Evolutionary conservation across 2,113 vertebrate species (phyloP), one percentile per base, ranked within the genome.

Genomic region (Corythoichthys intestinalis): DNA sequence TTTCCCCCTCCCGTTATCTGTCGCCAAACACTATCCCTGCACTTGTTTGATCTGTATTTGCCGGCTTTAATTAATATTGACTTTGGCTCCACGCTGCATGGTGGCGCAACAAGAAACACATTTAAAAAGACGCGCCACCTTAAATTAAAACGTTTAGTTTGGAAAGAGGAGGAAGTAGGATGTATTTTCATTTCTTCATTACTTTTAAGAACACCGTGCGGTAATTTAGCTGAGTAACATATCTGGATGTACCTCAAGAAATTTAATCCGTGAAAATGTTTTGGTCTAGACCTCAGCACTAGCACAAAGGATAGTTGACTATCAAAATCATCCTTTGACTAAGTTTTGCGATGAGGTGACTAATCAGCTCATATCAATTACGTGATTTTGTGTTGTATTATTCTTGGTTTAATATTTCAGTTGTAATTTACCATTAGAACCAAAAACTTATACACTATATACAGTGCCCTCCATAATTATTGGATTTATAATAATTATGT

Each of bases 1-100:
- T 34, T 62, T 66, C 69, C 72, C 59, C 7, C 49, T 83, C 73
- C 76, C 70, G 72, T 85, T 90, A 90, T 89, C 85, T 84, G 64
- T 76, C 77, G 75, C 70, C 71, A 71, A 79, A 78, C 82, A 82
- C 65, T 88, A 82, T 75, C 65, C 54, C 69, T 71, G 50, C 70
- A 49, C 68, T 67, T 66, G 65, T 81, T 87, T 88, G 69, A 86
- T 87, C 78, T 77, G 71, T 67, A 48, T 81, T 77, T 76, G 69
- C 66, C 64, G 47, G 39, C 66, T 70, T 70, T 80, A 65, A 78
- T 81, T 78, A 63, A 79, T 78, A 71, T 66, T 69, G 41, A 76
- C 69, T 71, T 64, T 7, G 68, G 64, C 62, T 1, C 58, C 20
- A 46, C 3, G 49, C 69, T 39, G 56, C 37, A 0, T 28, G 4